Conservation (phyloP, 2,888 invertebrate genomes). For the Blastobasis adustella region DNA sequence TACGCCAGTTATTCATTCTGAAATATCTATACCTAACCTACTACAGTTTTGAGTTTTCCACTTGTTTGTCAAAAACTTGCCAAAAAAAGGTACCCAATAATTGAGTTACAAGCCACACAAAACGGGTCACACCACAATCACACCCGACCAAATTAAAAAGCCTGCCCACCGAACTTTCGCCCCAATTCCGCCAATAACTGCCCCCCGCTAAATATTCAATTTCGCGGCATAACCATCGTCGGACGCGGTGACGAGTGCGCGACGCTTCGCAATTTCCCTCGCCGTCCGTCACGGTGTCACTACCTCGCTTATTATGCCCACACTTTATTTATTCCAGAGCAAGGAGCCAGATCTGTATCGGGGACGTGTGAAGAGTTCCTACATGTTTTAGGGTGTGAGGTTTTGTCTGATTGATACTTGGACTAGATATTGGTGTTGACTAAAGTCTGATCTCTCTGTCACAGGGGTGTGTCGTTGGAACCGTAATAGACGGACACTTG, state of each 20-base stretch:
- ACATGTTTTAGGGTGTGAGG: not conserved
- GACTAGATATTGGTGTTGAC: not conserved
- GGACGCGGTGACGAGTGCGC: conserved; percentile 22
- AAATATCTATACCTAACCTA: no score
- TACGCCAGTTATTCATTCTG: no score
- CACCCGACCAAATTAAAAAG: no score
- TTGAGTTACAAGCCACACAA: no score
- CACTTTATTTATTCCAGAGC: conserved; percentile 7
- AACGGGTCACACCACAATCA: no score
- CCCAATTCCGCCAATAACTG: not conserved
- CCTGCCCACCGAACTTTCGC: no score
- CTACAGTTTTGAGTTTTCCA: no score
- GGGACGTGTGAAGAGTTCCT: conserved; percentile 1
- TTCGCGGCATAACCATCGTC: not conserved
- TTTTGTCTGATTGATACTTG: not conserved
- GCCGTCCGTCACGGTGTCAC: conserved; percentile 40
- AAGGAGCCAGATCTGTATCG: conserved; percentile 17
- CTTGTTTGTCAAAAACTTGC: no score
- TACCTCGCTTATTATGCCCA: conserved; percentile 35
- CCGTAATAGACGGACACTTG: no score
- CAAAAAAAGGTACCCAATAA: no score
- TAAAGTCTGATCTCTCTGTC: no score
- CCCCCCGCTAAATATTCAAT: conserved; percentile 8
- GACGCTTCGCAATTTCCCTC: conserved; percentile 44
- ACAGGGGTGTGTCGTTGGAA: no score